A percentile compares a stretch with the other conserved stretches of the same genome.
Evolutionary conservation across 2,797 vertebrate genomes (phyloP).

Genomic region (Echeneis naucrates): DNA sequence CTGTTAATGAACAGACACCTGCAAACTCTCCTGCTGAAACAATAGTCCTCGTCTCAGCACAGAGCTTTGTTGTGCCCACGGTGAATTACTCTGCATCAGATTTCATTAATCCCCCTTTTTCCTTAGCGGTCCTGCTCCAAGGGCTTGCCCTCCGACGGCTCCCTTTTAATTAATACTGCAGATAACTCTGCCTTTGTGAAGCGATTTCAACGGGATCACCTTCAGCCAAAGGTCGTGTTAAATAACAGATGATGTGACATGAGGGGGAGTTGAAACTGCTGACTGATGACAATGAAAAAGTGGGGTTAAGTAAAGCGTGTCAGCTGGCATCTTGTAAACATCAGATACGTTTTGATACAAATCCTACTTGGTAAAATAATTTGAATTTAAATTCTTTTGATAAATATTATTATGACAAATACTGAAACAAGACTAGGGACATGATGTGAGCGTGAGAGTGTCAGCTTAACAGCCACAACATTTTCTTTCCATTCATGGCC

Average conservation of each 20-base stretch:
- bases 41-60: constrained; percentile 43
- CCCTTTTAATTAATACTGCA: constrained; percentile 34
- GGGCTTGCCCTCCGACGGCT: constrained; percentile 4
- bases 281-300: not conserved
- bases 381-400: no score
- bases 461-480: not conserved
- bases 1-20: constrained; percentile 45
- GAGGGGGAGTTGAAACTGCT: not conserved
- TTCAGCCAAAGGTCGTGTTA: constrained; percentile 35
- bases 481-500: not conserved
- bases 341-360: no score
- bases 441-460: no score
- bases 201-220: constrained; percentile 34
- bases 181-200: constrained; percentile 35
- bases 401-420: no score
- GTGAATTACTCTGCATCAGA: constrained; percentile 33
- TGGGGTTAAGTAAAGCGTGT: not conserved
- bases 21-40: constrained; percentile 36
- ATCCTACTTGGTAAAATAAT: no score
- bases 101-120: constrained; percentile 46
- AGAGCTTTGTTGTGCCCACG: constrained; percentile 39
- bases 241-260: constrained; percentile 28
- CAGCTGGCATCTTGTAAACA: not conserved
- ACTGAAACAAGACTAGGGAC: no score
- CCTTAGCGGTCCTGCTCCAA: not conserved